Conservation (phyloP, 2,113 vertebrate species). For the Hippolais icterina region DNA sequence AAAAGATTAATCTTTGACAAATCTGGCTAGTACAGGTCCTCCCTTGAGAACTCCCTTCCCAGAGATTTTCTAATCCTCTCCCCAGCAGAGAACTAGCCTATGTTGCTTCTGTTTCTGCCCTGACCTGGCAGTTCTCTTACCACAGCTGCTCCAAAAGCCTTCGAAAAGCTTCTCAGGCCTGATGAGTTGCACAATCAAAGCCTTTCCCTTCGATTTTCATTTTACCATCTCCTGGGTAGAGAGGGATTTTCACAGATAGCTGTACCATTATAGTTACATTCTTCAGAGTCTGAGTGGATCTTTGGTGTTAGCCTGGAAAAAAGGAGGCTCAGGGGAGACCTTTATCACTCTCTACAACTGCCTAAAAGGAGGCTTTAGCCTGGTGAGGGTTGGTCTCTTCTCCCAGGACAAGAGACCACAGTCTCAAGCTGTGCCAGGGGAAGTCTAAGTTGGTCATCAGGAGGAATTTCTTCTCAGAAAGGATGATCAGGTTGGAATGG, state of each 20-base stretch:
- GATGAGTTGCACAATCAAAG: background rate
- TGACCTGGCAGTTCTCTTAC: background rate
- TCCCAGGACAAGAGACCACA: background rate
- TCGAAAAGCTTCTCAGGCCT: background rate
- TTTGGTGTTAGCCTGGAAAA: background rate
- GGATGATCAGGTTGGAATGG: background rate
- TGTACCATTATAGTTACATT: background rate
- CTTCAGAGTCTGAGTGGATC: background rate
- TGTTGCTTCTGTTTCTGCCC: background rate
- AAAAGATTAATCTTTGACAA: background rate
- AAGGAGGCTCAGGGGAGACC: background rate
- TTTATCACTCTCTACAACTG: background rate
- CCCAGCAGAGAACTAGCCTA: background rate
- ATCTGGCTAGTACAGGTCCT: background rate
- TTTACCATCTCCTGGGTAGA: background rate
- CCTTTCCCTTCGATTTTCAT: background rate
- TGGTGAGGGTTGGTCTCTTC: background rate
- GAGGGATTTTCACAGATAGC: background rate
- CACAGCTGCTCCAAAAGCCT: background rate
- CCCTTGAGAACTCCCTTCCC: background rate
- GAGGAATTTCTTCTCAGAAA: background rate
- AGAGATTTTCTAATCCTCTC: background rate
- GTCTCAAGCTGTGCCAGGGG: background rate
- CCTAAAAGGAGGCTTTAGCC: background rate
- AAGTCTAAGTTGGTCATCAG: background rate